Conservation (phyloP, 2,888 invertebrate species). For the Tiphia femorata region DNA sequence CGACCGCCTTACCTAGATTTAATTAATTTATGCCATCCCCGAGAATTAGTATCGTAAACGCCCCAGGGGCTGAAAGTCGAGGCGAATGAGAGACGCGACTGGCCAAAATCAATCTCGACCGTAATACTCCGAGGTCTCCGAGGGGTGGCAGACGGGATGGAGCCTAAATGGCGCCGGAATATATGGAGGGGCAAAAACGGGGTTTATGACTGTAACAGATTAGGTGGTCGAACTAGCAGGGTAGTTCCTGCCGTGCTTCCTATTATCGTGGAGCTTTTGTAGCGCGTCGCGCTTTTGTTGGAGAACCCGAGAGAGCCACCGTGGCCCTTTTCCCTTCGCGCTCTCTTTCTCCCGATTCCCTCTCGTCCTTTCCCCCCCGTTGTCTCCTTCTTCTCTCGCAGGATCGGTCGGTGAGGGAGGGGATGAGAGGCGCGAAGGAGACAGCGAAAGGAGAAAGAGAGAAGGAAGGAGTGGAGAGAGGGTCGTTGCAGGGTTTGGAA, state of each 20-base stretch:
- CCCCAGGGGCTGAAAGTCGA: no score
- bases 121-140: not conserved
- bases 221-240: slow-evolving; percentile 58
- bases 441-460: slow-evolving; percentile 13
- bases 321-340: no score
- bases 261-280: slow-evolving; percentile 50
- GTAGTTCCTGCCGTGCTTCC: slow-evolving; percentile 49
- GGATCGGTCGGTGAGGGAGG: not conserved
- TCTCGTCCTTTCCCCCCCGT: slow-evolving; percentile 6
- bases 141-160: slow-evolving; percentile 31
- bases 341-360: slow-evolving; percentile 6
- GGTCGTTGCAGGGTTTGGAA: slow-evolving; percentile 38
- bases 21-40: no score
- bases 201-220: slow-evolving; percentile 68
- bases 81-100: slow-evolving; percentile 13
- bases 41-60: slow-evolving; percentile 1
- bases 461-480: slow-evolving; percentile 3
- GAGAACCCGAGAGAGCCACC: no score
- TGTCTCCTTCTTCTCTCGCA: slow-evolving; percentile 20
- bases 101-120: slow-evolving; percentile 21
- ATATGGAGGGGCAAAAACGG: slow-evolving; percentile 56
- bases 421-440: slow-evolving; percentile 34
- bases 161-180: slow-evolving; percentile 33
- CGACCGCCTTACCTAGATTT: no score
- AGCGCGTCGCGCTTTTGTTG: slow-evolving; percentile 48